phyloP scores from a whole-genome alignment of 1,140 invertebrate species.

The Papilio helenus region DNA sequence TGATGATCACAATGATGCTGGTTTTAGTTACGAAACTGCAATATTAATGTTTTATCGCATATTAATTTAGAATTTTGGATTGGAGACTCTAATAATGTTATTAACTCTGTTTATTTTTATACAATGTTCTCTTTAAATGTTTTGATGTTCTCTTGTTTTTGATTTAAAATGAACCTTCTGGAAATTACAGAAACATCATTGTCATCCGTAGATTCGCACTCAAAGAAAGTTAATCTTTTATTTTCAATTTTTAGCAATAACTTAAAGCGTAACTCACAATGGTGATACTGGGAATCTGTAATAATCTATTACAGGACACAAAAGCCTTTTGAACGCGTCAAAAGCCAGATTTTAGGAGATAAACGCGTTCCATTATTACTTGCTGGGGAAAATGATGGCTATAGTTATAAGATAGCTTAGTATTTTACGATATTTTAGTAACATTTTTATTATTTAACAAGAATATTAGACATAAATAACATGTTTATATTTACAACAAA shows the following conservation, averaged over 20 bases:
- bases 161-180: too few species aligned
- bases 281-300: slow-evolving; percentile 25
- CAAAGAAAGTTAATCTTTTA: not conserved
- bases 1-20: too few species aligned
- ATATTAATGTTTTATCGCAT: too few species aligned
- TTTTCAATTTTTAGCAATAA: not conserved
- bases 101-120: too few species aligned
- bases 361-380: slow-evolving; percentile 32
- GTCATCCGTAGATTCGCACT: not conserved
- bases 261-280: slow-evolving; percentile 13
- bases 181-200: too few species aligned
- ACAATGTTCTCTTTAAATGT: too few species aligned
- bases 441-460: not conserved
- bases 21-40: too few species aligned
- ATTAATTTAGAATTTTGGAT: too few species aligned
- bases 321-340: slow-evolving; percentile 34
- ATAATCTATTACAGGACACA: slow-evolving; percentile 37
- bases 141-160: too few species aligned
- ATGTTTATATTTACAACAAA: too few species aligned
- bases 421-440: not conserved
- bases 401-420: not conserved
- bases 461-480: too few species aligned
- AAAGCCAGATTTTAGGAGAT: slow-evolving; percentile 37
- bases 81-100: too few species aligned
- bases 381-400: slow-evolving; percentile 2